These are phyloP conservation scores for Siphlonurus alternatus DNA, from an alignment of 2,888 invertebrate genomes.

Conservation along the genomic window DNA sequence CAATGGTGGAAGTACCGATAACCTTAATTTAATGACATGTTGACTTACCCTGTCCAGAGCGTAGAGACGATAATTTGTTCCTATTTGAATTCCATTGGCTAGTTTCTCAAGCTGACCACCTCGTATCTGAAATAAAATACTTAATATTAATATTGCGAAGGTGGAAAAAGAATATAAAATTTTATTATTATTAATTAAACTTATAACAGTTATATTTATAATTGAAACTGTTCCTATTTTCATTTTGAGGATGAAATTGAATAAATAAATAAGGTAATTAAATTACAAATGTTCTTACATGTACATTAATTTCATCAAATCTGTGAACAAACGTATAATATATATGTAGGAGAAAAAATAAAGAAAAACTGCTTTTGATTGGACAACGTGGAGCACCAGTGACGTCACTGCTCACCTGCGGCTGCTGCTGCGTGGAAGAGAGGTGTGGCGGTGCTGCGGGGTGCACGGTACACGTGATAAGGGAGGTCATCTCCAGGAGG, in stretches of 20 bases:
- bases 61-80: conserved; percentile 62
- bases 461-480: conserved; percentile 62
- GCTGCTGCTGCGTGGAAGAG: background rate
- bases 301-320: no score
- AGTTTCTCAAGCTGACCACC: conserved; percentile 40
- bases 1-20: no score
- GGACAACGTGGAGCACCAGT: no score
- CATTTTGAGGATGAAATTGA: no score
- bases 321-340: no score
- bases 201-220: background rate
- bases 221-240: no score
- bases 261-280: no score
- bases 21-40: no score
- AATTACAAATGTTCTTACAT: no score
- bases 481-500: conserved; percentile 64
- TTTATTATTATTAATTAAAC: background rate
- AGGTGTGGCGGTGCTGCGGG: conserved; percentile 22
- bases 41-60: conserved; percentile 52
- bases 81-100: conserved; percentile 53
- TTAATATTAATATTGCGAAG: conserved; percentile 9
- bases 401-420: no score
- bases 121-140: conserved; percentile 29
- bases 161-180: background rate
- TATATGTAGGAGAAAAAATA: no score
- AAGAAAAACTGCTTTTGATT: no score